Evolutionary conservation across 30 jellyfish, hydroid and myxozoan species (phyloP), one percentile per base, ranked within the genome.

Genomic region (Rhopilema esculentum): DNA sequence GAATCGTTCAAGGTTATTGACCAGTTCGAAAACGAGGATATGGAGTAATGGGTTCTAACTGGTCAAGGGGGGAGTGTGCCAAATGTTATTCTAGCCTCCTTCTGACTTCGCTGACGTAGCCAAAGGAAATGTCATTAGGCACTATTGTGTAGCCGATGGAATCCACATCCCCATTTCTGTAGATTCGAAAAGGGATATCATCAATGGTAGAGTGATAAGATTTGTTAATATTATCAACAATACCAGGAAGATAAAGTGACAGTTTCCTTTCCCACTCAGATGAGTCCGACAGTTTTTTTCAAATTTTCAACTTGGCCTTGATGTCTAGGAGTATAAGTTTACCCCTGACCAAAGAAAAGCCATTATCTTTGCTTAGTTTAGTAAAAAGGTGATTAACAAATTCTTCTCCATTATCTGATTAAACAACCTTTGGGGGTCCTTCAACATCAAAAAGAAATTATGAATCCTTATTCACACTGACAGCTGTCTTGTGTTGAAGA

Each of bases 251-350:
- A 1, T 24, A n/a, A 1, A 67, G 8, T 20, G 84, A 66, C 73
- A 64, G 16, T 1, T 8, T 12, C 16, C n/a, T 72, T 8, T 66
- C 74, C 24, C 33, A 22, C 31, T 72, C 31, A 1, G 66, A 15
- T 16, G 30, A 26, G 33, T 30, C 31, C 27, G 27, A 61, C 53
- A 76, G 48, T 4, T n/a, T n/a, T n/a, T n/a, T n/a, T n/a, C n/a
- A n/a, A n/a, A n/a, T n/a, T n/a, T n/a, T n/a, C n/a, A n/a, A 76
- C 87, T 57, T 76, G 87, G 20, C 87, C 61, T 25, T 51, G 23
- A 24, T 76, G 83, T 22, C n/a, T 27, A 16, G 66, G 83, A 2
- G 67, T 72, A n/a, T 33, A 72, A 4, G 83, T 66, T 33, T 76
- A 18, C 79, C 75, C 20, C 87, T 27, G 7, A 49, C 29, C 4